phyloP scores from a whole-genome alignment of 2,113 vertebrate genomes.

The Semicossyphus pulcher region DNA sequence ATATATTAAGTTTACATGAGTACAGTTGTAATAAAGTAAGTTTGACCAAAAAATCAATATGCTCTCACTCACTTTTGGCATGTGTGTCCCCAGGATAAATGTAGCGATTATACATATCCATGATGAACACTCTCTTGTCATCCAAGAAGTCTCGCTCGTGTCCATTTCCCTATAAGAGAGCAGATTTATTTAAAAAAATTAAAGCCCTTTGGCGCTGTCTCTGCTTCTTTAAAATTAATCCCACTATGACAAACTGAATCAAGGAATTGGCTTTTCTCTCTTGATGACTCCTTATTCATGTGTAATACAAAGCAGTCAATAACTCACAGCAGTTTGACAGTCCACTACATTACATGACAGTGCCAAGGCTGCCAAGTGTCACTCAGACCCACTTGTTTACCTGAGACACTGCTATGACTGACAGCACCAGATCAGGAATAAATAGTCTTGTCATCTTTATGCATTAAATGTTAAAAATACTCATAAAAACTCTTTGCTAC shows the following conservation, averaged over 20 bases:
- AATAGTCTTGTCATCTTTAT: constrained; percentile 23
- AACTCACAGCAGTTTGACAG: background rate
- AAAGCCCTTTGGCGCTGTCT: background rate
- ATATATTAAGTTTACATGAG: no score
- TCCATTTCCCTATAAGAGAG: constrained; percentile 90
- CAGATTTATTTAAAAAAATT: background rate
- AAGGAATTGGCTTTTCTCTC: background rate
- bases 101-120: constrained; percentile 95
- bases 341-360: constrained; percentile 18
- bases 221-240: constrained; percentile 6
- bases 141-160: constrained; percentile 96
- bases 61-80: constrained; percentile 91
- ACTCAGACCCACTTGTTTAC: constrained; percentile 26
- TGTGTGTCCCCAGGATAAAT: constrained; percentile 93
- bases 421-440: constrained; percentile 40
- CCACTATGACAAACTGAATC: constrained; percentile 10
- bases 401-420: constrained; percentile 17
- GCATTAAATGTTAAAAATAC: constrained; percentile 44
- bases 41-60: fast-evolving
- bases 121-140: constrained; percentile 92
- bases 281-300: background rate
- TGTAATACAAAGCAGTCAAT: background rate
- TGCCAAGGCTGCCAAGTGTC: constrained; percentile 16
- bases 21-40: no score
- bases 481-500: constrained; percentile 16